phyloP scores from a whole-genome alignment of 2,797 vertebrate species.

The Momotus momota region DNA sequence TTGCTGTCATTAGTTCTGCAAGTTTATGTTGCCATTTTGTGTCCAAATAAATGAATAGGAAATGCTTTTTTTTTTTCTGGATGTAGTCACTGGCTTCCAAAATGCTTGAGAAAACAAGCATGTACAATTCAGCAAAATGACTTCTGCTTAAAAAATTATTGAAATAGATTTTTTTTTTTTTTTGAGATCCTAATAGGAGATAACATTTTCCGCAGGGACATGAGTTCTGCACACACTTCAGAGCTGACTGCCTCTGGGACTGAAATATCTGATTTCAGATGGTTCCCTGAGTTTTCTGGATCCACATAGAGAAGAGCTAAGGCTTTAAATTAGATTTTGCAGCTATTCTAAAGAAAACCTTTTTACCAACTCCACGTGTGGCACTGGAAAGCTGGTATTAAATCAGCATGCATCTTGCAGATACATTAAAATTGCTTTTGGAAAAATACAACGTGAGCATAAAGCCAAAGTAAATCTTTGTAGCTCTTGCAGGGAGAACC shows the following conservation, averaged over 20 bases:
- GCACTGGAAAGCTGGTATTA: not conserved
- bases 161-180: not conserved
- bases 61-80: not conserved
- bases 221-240: not conserved
- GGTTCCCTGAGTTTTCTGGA: not conserved
- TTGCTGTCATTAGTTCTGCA: not conserved
- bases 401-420: not conserved
- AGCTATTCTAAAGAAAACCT: not conserved
- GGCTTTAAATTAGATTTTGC: not conserved
- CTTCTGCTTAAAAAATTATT: not conserved
- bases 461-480: not conserved
- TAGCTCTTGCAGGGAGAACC: not conserved
- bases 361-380: not conserved
- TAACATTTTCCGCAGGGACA: not conserved
- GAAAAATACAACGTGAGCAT: not conserved
- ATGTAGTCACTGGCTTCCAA: not conserved
- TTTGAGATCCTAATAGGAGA: not conserved
- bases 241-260: not conserved
- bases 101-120: not conserved
- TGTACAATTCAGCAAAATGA: not conserved
- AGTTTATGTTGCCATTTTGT: not conserved
- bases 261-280: not conserved
- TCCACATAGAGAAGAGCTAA: not conserved
- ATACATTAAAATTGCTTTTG: not conserved
- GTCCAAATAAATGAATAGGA: not conserved